Evolutionary conservation across 2,888 invertebrate species (phyloP), one percentile per base, ranked within the genome.

Genomic region (Athalia cordata): DNA sequence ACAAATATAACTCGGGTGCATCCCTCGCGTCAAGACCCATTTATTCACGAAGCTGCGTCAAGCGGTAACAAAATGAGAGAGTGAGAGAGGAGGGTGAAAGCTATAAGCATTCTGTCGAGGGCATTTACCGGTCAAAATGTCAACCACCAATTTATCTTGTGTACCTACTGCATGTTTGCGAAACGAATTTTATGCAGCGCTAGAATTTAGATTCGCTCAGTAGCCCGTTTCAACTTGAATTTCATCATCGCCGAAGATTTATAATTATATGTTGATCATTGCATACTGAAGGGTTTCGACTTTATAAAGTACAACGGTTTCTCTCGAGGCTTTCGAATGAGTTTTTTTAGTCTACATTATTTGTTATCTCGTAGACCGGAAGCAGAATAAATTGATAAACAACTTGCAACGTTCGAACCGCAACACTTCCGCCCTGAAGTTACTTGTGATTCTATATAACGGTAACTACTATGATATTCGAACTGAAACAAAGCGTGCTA

Each of bases 281-380:
- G 4, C 45, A 65, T 13, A 47, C 13, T 7, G 3, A 6, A 47
- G 49, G 6, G 49, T n/a, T 6, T 6, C 13, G 5, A 47, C 8
- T 4, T 47, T 64, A 49, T 49, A 66, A 47, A 49, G 15, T 47
- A 65, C 7, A 7, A 65, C 29, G 29, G 29, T 29, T 29, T 29
- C 29, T 29, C 29, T 29, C 29, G 29, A 29, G 1, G 29, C 29
- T 29, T 29, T 29, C 47, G 11, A 66, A n/a, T 9, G 66, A 66
- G 7, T 49, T 13, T 8, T n/a, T 5, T n/a, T n/a, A 13, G 50
- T 15, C n/a, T n/a, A 50, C n/a, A 50, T 47, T 49, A 13, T 72
- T 72, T 72, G 72, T 72, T 72, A 72, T 72, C 72, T 47, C 72
- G 15, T 29, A 72, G 43, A 59, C 72, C 57, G 72, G 72, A 72